phyloP scores from a whole-genome alignment of 2,888 invertebrate genomes.

The Amphipyra tragopoginis region DNA sequence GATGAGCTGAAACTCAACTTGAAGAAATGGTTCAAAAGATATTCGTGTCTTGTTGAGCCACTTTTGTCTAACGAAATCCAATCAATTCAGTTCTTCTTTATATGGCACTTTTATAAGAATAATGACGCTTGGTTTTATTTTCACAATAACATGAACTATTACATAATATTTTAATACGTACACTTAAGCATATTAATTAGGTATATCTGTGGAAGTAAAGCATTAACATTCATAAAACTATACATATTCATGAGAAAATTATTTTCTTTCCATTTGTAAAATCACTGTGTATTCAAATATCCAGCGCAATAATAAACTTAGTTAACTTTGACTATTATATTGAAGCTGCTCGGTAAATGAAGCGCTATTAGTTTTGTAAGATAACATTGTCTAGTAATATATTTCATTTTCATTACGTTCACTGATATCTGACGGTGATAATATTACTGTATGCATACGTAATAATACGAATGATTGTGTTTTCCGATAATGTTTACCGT shows the following conservation, averaged over 20 bases:
- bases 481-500: neutral
- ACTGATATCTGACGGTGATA: constrained; percentile 20
- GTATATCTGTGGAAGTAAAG: too few relatives aligned
- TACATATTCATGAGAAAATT: neutral
- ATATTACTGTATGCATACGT: too few relatives aligned
- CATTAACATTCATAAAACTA: neutral
- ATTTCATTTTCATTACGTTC: constrained; percentile 26
- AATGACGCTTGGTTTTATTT: too few relatives aligned
- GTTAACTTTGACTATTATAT: constrained; percentile 13
- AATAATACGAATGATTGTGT: neutral
- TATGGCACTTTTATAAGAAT: too few relatives aligned
- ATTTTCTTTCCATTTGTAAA: neutral
- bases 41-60: too few relatives aligned
- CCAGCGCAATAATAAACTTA: constrained; percentile 3
- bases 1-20: too few relatives aligned
- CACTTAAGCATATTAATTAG: too few relatives aligned
- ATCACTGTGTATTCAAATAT: constrained; percentile 6
- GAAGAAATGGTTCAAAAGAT: too few relatives aligned
- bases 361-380: constrained; percentile 35
- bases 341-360: constrained; percentile 18
- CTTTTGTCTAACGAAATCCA: too few relatives aligned
- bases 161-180: too few relatives aligned
- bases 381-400: constrained; percentile 34
- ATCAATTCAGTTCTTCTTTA: too few relatives aligned
- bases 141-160: too few relatives aligned